A percentile compares a stretch with the other conserved stretches of the same genome.
phyloP scores from a whole-genome alignment of 2,888 invertebrate genomes.

The Myathropa florea region DNA sequence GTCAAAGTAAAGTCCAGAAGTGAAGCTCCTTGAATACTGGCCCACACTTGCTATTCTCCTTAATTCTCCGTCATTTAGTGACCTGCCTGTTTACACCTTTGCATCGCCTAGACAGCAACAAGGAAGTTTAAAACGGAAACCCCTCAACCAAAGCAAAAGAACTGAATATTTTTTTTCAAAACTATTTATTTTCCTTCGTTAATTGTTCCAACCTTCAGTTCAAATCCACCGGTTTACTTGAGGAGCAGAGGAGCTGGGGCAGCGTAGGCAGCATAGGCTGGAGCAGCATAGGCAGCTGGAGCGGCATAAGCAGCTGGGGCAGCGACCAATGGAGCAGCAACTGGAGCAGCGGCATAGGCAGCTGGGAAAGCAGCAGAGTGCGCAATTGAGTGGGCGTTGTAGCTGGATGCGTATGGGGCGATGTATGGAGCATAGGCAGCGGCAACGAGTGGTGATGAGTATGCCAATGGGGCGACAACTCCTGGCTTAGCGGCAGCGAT shows the following conservation, averaged over 20 bases:
- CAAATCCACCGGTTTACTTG: slow-evolving; percentile 25
- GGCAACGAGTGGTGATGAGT: slow-evolving; percentile 60
- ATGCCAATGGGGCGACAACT: slow-evolving; percentile 73
- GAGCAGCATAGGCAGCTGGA: slow-evolving; percentile 53
- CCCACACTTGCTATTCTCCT: too few species aligned
- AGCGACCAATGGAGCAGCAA: slow-evolving; percentile 57
- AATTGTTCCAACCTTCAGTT: slow-evolving; percentile 17
- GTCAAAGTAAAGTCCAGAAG: too few species aligned
- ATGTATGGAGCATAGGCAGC: slow-evolving; percentile 65
- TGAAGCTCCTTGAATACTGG: too few species aligned
- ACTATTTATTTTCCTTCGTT: slow-evolving; percentile 34
- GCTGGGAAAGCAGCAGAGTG: slow-evolving; percentile 64
- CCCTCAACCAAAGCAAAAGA: background rate
- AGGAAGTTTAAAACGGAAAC: background rate
- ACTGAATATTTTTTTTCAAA: background rate
- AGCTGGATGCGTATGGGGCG: slow-evolving; percentile 83
- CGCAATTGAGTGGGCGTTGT: slow-evolving; percentile 81
- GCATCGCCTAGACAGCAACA: background rate
- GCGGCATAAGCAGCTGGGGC: slow-evolving; percentile 78
- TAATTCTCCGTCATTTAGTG: too few species aligned
- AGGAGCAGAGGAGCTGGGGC: slow-evolving; percentile 59
- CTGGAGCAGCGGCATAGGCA: slow-evolving; percentile 56
- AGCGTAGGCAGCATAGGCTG: slow-evolving; percentile 32
- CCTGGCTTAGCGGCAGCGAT: slow-evolving; percentile 69
- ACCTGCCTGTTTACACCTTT: too few species aligned